A percentile compares a stretch with the other conserved stretches of the same genome.
phyloP scores from a whole-genome alignment of 1,140 invertebrate species.

The Carcinoscorpius rotundicauda region DNA sequence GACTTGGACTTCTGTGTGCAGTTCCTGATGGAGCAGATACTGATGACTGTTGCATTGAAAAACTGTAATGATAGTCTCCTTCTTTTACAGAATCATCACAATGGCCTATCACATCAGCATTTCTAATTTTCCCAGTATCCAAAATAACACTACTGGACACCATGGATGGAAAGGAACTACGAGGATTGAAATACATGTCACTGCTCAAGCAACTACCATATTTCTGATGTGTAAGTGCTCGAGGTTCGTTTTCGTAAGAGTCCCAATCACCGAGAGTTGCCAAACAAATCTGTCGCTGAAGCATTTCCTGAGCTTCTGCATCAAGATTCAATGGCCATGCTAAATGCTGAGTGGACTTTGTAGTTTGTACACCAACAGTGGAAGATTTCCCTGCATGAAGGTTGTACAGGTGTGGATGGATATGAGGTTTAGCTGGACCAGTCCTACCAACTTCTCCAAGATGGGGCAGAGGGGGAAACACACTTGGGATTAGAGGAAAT shows the following conservation, averaged over 20 bases:
- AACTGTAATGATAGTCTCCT: no score
- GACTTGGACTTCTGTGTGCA: no score
- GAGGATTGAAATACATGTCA: background rate
- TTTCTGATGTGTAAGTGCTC: background rate
- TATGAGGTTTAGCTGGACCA: constrained; percentile 22
- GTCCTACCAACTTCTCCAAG: background rate
- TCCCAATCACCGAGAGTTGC: constrained; percentile 8
- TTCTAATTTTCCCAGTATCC: background rate
- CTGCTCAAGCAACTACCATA: background rate
- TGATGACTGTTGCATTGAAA: no score
- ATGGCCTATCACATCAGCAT: no score
- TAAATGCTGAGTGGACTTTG: background rate
- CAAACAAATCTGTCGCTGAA: constrained; percentile 22
- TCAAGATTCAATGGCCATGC: constrained; percentile 26
- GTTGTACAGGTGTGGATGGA: constrained; percentile 32
- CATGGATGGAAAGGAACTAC: background rate
- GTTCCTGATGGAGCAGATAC: no score
- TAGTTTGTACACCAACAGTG: background rate
- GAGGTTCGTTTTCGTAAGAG: background rate
- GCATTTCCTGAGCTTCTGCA: constrained; percentile 22
- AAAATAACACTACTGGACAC: background rate
- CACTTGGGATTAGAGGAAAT: background rate
- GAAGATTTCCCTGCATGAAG: constrained; percentile 21
- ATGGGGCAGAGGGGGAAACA: background rate
- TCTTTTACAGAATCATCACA: no score